phyloP scores from a whole-genome alignment of 2,888 invertebrate species.

The Clistopyga incitator region DNA sequence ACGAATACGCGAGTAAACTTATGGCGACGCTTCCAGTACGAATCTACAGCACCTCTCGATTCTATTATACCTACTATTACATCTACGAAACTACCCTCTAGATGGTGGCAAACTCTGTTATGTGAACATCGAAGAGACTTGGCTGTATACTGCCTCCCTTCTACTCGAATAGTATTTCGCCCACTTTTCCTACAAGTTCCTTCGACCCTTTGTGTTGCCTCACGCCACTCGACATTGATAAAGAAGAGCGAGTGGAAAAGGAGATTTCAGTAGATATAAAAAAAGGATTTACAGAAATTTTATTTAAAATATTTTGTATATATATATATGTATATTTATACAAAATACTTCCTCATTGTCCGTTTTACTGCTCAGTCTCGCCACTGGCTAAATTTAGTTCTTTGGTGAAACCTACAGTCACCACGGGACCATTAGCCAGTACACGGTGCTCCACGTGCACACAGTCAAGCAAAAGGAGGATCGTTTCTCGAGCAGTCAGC shows the following conservation, averaged over 20 bases:
- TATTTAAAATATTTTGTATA: not conserved
- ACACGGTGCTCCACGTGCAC: slow-evolving; percentile 9
- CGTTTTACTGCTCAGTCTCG: slow-evolving; percentile 48
- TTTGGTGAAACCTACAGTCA: slow-evolving; percentile 22
- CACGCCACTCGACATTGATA: slow-evolving; percentile 42
- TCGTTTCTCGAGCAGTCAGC: slow-evolving; percentile 45
- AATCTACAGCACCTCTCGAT: not conserved
- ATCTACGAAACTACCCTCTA: slow-evolving; percentile 22
- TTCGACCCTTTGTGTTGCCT: slow-evolving; percentile 30
- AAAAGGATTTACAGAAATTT: not conserved
- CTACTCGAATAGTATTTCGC: slow-evolving; percentile 24
- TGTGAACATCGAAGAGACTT: slow-evolving; percentile 21
- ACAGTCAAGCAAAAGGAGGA: slow-evolving; percentile 17
- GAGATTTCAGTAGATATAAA: slow-evolving; percentile 24
- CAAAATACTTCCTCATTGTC: slow-evolving; percentile 53
- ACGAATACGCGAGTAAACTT: not conserved
- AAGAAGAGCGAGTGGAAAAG: slow-evolving; percentile 24
- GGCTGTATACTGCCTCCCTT: not conserved
- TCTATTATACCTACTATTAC: slow-evolving; percentile 41
- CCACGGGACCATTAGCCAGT: slow-evolving; percentile 49
- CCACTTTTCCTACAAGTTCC: not conserved
- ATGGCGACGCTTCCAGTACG: not conserved
- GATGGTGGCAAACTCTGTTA: slow-evolving; percentile 15
- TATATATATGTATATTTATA: slow-evolving; percentile 7
- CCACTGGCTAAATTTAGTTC: slow-evolving; percentile 46